phyloP scores from a whole-genome alignment of 2,113 vertebrate genomes.

The Syngnathus typhle region DNA sequence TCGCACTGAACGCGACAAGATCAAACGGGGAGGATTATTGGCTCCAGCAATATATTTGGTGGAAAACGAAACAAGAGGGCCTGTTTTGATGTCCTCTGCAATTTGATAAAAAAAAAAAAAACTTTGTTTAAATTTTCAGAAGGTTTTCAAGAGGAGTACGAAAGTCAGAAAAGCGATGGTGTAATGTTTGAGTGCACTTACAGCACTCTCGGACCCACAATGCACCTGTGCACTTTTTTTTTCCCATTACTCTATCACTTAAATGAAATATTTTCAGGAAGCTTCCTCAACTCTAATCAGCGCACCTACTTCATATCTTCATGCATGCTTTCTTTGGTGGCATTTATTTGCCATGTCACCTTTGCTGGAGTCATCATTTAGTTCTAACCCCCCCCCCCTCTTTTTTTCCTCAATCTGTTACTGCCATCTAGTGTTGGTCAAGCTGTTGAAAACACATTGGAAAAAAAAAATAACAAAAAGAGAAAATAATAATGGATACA shows the following conservation, averaged over 20 bases:
- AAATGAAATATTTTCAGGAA: conserved; percentile 6
- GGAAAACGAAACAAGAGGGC: conserved; percentile 22
- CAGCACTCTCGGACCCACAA: conserved; percentile 21
- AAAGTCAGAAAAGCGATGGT: conserved; percentile 7
- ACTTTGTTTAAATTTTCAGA: conserved; percentile 3
- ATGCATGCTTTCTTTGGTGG: neutral
- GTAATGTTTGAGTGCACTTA: conserved; percentile 22
- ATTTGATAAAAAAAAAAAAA: conserved; percentile 11
- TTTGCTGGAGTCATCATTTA: conserved; percentile 24
- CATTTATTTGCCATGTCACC: neutral
- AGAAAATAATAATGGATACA: neutral
- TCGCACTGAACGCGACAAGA: conserved; percentile 62
- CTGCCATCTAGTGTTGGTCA: conserved; percentile 39
- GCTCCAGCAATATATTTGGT: conserved; percentile 16
- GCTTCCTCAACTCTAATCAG: conserved; percentile 16
- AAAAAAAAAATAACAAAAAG: neutral
- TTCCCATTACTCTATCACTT: conserved; percentile 27
- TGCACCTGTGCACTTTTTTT: conserved; percentile 56
- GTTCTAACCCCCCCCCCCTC: neutral
- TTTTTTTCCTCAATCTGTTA: conserved; percentile 18
- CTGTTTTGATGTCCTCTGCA: conserved; percentile 12
- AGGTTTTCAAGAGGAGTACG: neutral
- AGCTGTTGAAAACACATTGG: neutral
- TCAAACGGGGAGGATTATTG: conserved; percentile 6
- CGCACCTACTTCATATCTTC: too few species aligned